These are phyloP conservation scores for Barbus barbus DNA, from an alignment of 2,113 vertebrate genomes.

Conservation along the genomic window DNA sequence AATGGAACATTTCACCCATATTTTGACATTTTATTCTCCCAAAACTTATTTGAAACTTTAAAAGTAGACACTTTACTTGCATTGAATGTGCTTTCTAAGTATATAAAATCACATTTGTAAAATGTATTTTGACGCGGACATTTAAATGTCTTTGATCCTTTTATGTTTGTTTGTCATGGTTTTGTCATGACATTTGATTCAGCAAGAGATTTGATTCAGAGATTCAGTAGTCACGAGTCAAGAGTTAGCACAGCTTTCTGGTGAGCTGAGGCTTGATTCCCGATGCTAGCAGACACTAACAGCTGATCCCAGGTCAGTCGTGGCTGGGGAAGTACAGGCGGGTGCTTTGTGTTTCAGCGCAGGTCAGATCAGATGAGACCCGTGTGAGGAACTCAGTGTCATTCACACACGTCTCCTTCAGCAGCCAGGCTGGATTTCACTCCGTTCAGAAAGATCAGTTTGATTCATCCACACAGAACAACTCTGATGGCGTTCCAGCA, in stretches of 20 bases:
- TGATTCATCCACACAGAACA: background rate
- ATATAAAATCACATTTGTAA: no score
- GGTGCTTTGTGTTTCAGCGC: background rate
- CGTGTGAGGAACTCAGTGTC: conserved; percentile 24
- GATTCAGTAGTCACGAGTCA: no score
- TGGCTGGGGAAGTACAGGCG: background rate
- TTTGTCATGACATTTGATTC: background rate
- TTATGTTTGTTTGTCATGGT: background rate
- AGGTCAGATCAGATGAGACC: conserved; percentile 25
- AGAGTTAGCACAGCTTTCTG: no score
- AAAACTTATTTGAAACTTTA: no score
- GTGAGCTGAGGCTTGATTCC: background rate
- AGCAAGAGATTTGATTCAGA: no score
- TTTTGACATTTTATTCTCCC: no score
- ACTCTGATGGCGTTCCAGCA: background rate
- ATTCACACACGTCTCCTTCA: background rate
- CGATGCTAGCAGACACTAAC: background rate
- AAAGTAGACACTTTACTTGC: no score
- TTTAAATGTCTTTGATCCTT: no score
- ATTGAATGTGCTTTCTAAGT: no score
- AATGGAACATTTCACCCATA: no score
- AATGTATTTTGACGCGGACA: no score
- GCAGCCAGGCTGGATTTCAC: background rate
- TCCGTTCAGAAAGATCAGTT: background rate
- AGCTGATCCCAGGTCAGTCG: background rate